A percentile compares a stretch with the other conserved stretches of the same genome.
These are phyloP conservation scores for Amblyteles armatorius DNA, from an alignment of 2,888 invertebrate species.

Conservation along the genomic window DNA sequence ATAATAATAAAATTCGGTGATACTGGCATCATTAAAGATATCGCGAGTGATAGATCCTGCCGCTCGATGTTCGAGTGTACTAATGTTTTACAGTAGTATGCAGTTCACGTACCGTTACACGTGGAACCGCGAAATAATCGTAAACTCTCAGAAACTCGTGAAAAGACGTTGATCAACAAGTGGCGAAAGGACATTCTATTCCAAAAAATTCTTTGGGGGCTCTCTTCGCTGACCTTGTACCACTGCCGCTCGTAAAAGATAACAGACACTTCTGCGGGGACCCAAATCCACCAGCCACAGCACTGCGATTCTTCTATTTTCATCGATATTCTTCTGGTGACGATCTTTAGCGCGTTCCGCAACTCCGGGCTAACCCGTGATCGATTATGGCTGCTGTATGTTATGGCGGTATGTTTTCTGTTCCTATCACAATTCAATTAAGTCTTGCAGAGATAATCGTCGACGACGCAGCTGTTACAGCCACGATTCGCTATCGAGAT, in stretches of 20 bases:
- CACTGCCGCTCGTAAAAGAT: slow-evolving; percentile 63
- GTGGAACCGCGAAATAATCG: slow-evolving; percentile 96
- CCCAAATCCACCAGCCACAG: neutral
- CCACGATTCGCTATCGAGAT: neutral
- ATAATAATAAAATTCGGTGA: slow-evolving; percentile 62
- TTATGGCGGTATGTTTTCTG: slow-evolving; percentile 80
- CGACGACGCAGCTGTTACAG: slow-evolving; percentile 45
- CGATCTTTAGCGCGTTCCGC: slow-evolving; percentile 10
- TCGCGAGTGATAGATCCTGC: slow-evolving; percentile 76
- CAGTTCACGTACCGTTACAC: slow-evolving; percentile 94
- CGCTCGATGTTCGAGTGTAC: slow-evolving; percentile 84
- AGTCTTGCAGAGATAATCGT: slow-evolving; percentile 15
- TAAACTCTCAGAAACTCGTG: slow-evolving; percentile 96
- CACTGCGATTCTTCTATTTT: slow-evolving; percentile 41
- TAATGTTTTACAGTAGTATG: slow-evolving; percentile 86
- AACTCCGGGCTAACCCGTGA: slow-evolving; percentile 40
- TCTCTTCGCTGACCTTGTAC: slow-evolving; percentile 67
- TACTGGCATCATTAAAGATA: slow-evolving; percentile 78
- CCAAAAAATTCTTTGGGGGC: slow-evolving; percentile 56
- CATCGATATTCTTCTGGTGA: slow-evolving; percentile 40
- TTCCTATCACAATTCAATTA: slow-evolving; percentile 47
- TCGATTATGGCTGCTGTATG: slow-evolving; percentile 81
- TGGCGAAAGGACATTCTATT: slow-evolving; percentile 39
- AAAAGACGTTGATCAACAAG: slow-evolving; percentile 92
- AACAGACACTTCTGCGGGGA: slow-evolving; percentile 36